phyloP scores from a whole-genome alignment of 2,797 vertebrate genomes.

The Oryzias sinensis region DNA sequence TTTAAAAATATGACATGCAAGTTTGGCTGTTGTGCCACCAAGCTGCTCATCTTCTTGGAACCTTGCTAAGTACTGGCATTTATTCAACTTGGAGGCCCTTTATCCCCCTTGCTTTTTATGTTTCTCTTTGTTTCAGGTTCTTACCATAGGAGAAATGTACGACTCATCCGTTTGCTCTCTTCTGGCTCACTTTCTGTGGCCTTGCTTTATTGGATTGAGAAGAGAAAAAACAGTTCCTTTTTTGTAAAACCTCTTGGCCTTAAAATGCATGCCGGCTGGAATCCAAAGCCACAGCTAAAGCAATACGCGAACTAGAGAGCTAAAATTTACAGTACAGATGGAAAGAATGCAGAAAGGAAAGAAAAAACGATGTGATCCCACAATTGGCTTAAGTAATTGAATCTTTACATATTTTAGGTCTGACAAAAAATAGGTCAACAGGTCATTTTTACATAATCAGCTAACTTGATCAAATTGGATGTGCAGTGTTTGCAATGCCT shows the following conservation, averaged over 20 bases:
- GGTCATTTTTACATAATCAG: constrained; percentile 17
- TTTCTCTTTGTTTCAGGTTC: constrained; percentile 51
- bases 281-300: constrained; percentile 65
- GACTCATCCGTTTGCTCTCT: constrained; percentile 41
- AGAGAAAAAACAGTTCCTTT: constrained; percentile 37
- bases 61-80: constrained; percentile 38
- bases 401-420: constrained; percentile 16
- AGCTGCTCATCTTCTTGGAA: constrained; percentile 61
- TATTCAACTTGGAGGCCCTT: constrained; percentile 44
- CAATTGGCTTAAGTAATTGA: constrained; percentile 12
- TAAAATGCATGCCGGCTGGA: constrained; percentile 67
- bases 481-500: not conserved
- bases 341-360: constrained; percentile 10
- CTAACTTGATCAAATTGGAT: constrained; percentile 14
- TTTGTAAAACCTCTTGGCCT: constrained; percentile 49
- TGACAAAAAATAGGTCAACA: constrained; percentile 24
- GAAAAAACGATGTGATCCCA: constrained; percentile 12
- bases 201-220: constrained; percentile 51
- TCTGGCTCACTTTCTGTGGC: constrained; percentile 56
- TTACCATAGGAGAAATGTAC: constrained; percentile 50
- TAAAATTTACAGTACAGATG: constrained; percentile 51
- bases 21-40: constrained; percentile 39
- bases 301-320: constrained; percentile 62
- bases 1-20: constrained; percentile 30
- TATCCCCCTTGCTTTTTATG: constrained; percentile 21